phyloP scores from a whole-genome alignment of 2,797 vertebrate genomes.

The Sebastes vulpes region DNA sequence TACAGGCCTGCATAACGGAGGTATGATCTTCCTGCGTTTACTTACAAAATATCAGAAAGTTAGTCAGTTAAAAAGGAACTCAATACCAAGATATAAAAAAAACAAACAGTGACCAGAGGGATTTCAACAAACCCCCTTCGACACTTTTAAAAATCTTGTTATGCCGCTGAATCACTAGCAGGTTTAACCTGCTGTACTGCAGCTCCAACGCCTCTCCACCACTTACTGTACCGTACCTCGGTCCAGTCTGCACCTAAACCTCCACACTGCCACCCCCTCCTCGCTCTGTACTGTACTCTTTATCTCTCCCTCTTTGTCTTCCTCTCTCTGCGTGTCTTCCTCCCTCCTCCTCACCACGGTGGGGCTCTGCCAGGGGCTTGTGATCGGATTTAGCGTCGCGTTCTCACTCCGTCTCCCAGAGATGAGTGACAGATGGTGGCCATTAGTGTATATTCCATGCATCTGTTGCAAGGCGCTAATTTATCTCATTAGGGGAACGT shows the following conservation, averaged over 20 bases:
- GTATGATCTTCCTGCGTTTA: not conserved
- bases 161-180: slow-evolving; percentile 58
- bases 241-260: slow-evolving; percentile 63
- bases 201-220: slow-evolving; percentile 66
- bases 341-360: slow-evolving; percentile 43
- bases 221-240: slow-evolving; percentile 51
- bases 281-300: slow-evolving; percentile 49
- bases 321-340: slow-evolving; percentile 29
- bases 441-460: slow-evolving; percentile 86
- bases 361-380: slow-evolving; percentile 70
- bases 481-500: slow-evolving; percentile 87
- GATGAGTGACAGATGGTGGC: slow-evolving; percentile 87
- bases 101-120: slow-evolving; percentile 18
- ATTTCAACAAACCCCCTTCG: slow-evolving; percentile 30
- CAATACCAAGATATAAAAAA: not conserved
- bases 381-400: slow-evolving; percentile 73
- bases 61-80: not conserved
- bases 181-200: slow-evolving; percentile 51
- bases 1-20: not conserved
- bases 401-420: slow-evolving; percentile 71
- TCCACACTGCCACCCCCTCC: slow-evolving; percentile 64
- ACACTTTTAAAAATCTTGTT: slow-evolving; percentile 49
- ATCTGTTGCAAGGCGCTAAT: slow-evolving; percentile 88
- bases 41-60: not conserved
- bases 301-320: slow-evolving; percentile 49